Percentiles rank a stretch among this genome's conserved stretches.
Conservation (phyloP, 2,888 invertebrate species). For the Pammene aurita region DNA sequence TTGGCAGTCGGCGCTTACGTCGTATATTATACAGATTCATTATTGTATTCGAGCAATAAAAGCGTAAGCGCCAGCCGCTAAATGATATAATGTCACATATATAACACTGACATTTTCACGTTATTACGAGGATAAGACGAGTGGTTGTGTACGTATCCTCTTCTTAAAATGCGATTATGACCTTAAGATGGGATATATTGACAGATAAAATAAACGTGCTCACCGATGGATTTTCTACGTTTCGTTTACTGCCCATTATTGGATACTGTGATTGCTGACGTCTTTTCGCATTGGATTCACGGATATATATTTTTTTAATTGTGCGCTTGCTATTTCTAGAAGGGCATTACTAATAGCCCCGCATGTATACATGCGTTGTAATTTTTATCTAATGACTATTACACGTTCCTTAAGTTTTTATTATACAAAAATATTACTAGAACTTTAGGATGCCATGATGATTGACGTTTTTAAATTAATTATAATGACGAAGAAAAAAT, state of each 20-base stretch:
- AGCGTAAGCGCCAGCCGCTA: no score
- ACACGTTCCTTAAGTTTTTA: constrained; percentile 8
- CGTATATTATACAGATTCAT: no score
- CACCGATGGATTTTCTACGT: constrained; percentile 8
- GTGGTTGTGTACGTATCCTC: no score
- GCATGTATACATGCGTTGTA: constrained; percentile 13
- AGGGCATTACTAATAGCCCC: constrained; percentile 29
- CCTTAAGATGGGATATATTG: no score
- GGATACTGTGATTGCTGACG: constrained; percentile 10
- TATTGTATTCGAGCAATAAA: no score
- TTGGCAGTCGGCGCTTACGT: no score
- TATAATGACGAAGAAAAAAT: neutral
- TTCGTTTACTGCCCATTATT: constrained; percentile 14
- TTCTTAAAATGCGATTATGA: no score
- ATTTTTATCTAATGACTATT: constrained; percentile 24
- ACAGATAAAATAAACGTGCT: constrained; percentile 17
- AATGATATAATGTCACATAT: no score
- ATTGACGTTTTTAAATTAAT: constrained; percentile 17
- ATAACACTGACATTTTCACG: no score
- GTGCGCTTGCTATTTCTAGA: constrained; percentile 17
- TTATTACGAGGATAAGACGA: no score
- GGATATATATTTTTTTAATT: constrained; percentile 34
- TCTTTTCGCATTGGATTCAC: constrained; percentile 13
- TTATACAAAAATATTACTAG: constrained; percentile 11
- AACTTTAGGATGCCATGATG: constrained; percentile 18